phyloP scores from a whole-genome alignment of 1,140 invertebrate species.

The Diabrotica undecimpunctata region DNA sequence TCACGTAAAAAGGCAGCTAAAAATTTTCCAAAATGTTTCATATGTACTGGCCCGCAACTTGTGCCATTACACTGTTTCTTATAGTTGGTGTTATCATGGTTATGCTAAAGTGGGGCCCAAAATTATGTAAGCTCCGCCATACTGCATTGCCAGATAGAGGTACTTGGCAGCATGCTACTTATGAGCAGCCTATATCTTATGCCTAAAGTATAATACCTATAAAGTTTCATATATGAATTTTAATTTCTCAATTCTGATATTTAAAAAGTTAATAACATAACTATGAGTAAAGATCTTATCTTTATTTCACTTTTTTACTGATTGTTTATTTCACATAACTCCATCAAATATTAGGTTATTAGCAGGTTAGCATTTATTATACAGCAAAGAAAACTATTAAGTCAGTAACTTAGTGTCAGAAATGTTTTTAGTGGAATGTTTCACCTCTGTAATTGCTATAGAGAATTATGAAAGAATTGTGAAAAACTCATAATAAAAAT shows the following conservation, averaged over 20 bases:
- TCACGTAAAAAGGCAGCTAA: too few species aligned
- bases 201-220: background rate
- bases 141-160: constrained; percentile 56
- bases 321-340: too few species aligned
- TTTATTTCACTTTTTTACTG: too few species aligned
- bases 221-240: background rate
- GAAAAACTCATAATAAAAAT: too few species aligned
- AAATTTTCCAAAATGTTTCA: constrained; percentile 38
- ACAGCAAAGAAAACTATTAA: too few species aligned
- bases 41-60: constrained; percentile 59
- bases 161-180: constrained; percentile 58
- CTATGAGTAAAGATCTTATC: too few species aligned
- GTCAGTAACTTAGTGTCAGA: too few species aligned
- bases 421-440: too few species aligned
- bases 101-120: constrained; percentile 67
- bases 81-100: constrained; percentile 70
- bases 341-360: too few species aligned
- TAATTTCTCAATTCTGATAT: background rate
- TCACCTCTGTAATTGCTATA: too few species aligned
- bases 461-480: too few species aligned
- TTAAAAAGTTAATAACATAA: too few species aligned
- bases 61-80: constrained; percentile 64
- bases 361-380: background rate
- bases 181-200: constrained; percentile 52
- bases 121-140: constrained; percentile 64